Base-by-base conservation (phyloP, 1,140 invertebrate genomes). In the Habropoda laboriosa region DNA sequence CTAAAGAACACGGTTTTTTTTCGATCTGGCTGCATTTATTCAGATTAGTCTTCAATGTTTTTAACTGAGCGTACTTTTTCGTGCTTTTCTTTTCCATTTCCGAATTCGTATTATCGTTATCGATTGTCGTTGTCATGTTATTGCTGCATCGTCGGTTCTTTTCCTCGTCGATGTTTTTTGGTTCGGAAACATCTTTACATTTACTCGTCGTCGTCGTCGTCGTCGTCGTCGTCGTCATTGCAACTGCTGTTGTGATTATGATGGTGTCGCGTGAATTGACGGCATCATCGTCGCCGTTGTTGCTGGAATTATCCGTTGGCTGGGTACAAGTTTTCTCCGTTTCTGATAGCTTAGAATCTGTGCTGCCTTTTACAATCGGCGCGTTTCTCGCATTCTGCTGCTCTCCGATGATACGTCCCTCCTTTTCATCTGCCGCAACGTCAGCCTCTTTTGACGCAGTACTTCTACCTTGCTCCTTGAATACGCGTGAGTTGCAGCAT, bases 21-120 rank as follows among this genome's bases (percentile, higher is more conserved):
- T 79, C 67, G 40, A 7, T 40, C 51, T 7, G 63, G 7, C 53
- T 42, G 4, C 21, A 57, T 49, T 75, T 80, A 13, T 76, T 82
- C 18, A 87, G 51, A 68, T 87, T 84, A 3, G 81, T 86, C 16
- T 47, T 83, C 21, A 92, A 81, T 0, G 91, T 92, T 71, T 88
- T 91, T 13, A 92, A 67, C 35, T 88, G 87, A 0, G 84, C 92
- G 58, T 92, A 92, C 45, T 92, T 92, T 63, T 92, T 92, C 0
- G 88, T 79, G 0, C 78, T 67, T 24, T 87, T 89, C 21, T 89
- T 90, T 18, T 85, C 85, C 1, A 6, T 5, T 5, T 18, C 7
- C 1, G 53, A 21, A 49, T 71, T n/a, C n/a, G n/a, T n/a, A n/a
- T n/a, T n/a, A n/a, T n/a, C n/a, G n/a, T n/a, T n/a, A 12, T 38